Base-by-base conservation (phyloP, 2,797 vertebrate species). In the Iguana delicatissima region DNA sequence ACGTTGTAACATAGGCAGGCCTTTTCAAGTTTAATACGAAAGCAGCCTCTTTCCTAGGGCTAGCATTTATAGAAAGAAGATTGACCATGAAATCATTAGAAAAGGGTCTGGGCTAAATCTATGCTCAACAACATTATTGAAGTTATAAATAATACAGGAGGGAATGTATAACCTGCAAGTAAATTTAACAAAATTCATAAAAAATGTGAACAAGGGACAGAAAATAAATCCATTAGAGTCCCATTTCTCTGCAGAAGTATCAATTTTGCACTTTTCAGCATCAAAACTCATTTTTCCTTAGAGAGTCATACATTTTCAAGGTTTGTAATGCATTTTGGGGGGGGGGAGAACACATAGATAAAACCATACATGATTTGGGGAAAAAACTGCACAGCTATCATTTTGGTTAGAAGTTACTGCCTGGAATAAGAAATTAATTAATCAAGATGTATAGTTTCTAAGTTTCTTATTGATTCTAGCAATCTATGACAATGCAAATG, bases 51-150 rank as follows among this genome's bases (percentile, higher is more conserved):
- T 84, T 42, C 85, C 89, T 85, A 94, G 93, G 93, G 80, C n/a
- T 81, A 74, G 0, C 87, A 92, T 94, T 93, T 88, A 92, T 89
- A 93, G 46, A 24, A 0, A 0, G 85, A 73, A 87, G 87, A 91
- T 86, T 86, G 91, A 93, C 93, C 91, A 38, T 59, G 88, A 32
- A 90, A 93, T 80, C n/a, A 57, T 93, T 95, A 95, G 67, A 91
- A 91, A 95, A 95, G 29, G 91, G 92, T 84, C 69, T 92, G 94
- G 91, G 82, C 81, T 91, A 85, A 59, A 92, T 89, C 20, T 81
- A 92, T 84, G 84, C 62, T 35, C 89, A 72, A 81, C 24, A 90
- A 20, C 42, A n/a, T 35, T n/a, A 85, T 85, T 72, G 89, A 92
- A 90, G 85, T 88, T 10, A 67, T 26, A 57, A 80, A 85, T 73